Conservation (phyloP, 2,113 vertebrate genomes). For the Mastomys natalensis region DNA sequence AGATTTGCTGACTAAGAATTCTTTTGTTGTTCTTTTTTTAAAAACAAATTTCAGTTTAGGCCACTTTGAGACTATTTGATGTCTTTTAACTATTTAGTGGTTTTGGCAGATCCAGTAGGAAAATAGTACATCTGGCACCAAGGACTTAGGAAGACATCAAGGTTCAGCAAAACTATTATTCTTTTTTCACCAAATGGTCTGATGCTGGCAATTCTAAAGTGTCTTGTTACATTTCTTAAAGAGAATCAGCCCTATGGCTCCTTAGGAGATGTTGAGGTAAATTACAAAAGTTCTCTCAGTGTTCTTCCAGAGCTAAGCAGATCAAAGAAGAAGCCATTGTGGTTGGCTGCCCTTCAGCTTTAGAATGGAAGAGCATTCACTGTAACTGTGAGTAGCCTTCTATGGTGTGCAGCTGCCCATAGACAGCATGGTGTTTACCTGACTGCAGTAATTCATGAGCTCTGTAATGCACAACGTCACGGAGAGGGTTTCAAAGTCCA, state of each 20-base stretch:
- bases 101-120: slow-evolving; percentile 65
- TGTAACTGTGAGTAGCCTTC: neutral
- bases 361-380: slow-evolving; percentile 19
- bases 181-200: slow-evolving; percentile 54
- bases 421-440: neutral
- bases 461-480: neutral
- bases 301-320: neutral
- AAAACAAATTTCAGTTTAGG: slow-evolving; percentile 59
- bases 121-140: slow-evolving; percentile 60
- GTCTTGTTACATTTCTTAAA: slow-evolving; percentile 24
- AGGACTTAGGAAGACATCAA: slow-evolving; percentile 24
- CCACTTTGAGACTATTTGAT: slow-evolving; percentile 64
- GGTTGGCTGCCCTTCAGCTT: slow-evolving; percentile 47
- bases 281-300: slow-evolving; percentile 15
- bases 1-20: slow-evolving; percentile 66
- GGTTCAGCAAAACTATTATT: neutral
- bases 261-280: slow-evolving; percentile 6
- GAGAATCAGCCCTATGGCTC: slow-evolving; percentile 18
- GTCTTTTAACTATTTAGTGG: slow-evolving; percentile 73
- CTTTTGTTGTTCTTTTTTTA: neutral
- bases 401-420: neutral
- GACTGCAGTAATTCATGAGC: neutral
- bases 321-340: slow-evolving; percentile 43
- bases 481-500: neutral
- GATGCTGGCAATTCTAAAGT: neutral